These are phyloP conservation scores for Drosophila lacertosa DNA, from an alignment of 1,140 invertebrate genomes.

Conservation along the genomic window DNA sequence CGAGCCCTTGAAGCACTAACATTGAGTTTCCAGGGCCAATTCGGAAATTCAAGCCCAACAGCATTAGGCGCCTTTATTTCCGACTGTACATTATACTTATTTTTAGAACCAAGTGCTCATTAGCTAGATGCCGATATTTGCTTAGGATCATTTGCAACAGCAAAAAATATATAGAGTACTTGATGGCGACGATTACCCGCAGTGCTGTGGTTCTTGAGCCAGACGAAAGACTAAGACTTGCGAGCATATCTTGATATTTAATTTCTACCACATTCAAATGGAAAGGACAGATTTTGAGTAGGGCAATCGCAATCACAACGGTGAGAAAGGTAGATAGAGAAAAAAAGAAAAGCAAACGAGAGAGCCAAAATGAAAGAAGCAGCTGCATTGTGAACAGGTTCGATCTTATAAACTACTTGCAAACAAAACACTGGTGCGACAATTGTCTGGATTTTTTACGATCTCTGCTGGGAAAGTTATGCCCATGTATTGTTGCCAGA, in stretches of 20 bases:
- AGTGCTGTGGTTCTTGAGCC: constrained; percentile 10
- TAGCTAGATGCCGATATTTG: neutral
- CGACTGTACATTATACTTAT: neutral
- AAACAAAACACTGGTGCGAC: constrained; percentile 2
- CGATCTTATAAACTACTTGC: constrained; percentile 1
- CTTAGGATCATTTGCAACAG: neutral
- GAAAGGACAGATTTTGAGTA: constrained; percentile 5
- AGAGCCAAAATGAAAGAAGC: no score
- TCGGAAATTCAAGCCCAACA: neutral
- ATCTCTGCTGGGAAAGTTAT: constrained; percentile 64
- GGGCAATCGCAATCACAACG: neutral
- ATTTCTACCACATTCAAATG: neutral
- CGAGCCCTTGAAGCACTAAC: constrained; percentile 27
- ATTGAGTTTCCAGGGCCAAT: constrained; percentile 11
- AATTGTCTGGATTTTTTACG: constrained; percentile 55
- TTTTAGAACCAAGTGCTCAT: constrained; percentile 16
- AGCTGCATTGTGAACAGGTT: constrained; percentile 35
- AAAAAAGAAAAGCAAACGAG: neutral
- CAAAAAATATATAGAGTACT: constrained; percentile 1
- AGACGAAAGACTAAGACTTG: neutral
- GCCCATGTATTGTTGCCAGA: constrained; percentile 57
- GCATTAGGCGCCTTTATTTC: neutral
- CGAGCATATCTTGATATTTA: neutral
- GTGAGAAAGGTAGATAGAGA: constrained; percentile 1
- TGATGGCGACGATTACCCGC: constrained; percentile 10